Evolutionary conservation across 2,888 invertebrate species (phyloP).

Genomic region (Yponomeuta malinellus): DNA sequence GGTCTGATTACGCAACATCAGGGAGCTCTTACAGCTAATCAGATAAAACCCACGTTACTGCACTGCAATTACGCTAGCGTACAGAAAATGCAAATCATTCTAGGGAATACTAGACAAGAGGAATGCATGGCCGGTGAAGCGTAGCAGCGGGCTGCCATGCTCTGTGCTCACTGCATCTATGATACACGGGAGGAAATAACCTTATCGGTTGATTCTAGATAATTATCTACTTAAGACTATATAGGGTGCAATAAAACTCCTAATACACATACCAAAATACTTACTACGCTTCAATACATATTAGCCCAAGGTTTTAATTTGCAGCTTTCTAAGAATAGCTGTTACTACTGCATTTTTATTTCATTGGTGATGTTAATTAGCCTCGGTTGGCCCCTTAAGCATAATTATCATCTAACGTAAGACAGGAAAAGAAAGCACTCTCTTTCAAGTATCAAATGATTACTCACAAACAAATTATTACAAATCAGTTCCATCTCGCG

Average conservation of each 20-base stretch:
- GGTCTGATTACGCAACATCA: neutral
- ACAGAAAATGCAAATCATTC: neutral
- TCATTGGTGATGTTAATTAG: too few species aligned
- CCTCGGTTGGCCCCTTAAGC: too few species aligned
- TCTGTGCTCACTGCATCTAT: neutral
- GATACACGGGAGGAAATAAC: neutral
- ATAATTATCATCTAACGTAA: too few species aligned
- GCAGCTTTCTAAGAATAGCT: too few species aligned
- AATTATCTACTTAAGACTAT: neutral
- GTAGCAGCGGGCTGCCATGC: slow-evolving; percentile 6
- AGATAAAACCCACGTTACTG: neutral
- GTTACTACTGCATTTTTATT: too few species aligned
- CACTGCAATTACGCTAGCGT: neutral
- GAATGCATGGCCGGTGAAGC: slow-evolving; percentile 20
- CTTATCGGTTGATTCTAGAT: neutral
- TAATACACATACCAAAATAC: too few species aligned
- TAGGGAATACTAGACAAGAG: neutral
- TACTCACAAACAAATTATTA: neutral
- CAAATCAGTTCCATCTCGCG: neutral
- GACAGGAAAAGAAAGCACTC: too few species aligned
- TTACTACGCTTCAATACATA: too few species aligned
- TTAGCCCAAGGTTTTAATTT: too few species aligned
- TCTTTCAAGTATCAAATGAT: neutral
- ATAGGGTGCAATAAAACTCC: neutral
- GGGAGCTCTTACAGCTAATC: neutral